Conservation (phyloP, 2,113 vertebrate genomes). For the Dendrocopos noguchii region DNA sequence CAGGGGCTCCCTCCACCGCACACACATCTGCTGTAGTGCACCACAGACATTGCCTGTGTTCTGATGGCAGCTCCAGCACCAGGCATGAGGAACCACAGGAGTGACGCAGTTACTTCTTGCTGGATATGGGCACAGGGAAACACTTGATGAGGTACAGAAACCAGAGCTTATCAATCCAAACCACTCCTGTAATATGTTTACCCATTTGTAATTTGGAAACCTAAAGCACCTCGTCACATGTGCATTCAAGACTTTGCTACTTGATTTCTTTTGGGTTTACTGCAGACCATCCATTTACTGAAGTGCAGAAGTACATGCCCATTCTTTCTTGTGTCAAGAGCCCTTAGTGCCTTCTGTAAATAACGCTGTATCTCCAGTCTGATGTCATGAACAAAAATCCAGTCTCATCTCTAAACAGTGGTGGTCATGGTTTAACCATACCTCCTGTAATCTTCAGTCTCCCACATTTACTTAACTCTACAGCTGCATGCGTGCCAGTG, state of each 20-base stretch:
- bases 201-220: not conserved
- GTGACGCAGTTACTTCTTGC: not conserved
- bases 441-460: not conserved
- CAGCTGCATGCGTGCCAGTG: not conserved
- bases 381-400: not conserved
- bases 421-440: not conserved
- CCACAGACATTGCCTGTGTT: not conserved
- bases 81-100: rapidly evolving
- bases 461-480: not conserved
- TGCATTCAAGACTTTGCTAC: not conserved
- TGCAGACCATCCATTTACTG: rapidly evolving
- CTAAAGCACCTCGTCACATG: rapidly evolving
- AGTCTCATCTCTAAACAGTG: not conserved
- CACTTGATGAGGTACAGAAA: rapidly evolving
- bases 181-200: rapidly evolving
- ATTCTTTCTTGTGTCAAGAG: not conserved
- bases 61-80: not conserved
- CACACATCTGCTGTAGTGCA: rapidly evolving
- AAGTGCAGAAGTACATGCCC: not conserved
- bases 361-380: rapidly evolving
- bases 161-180: rapidly evolving
- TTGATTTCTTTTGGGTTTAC: rapidly evolving
- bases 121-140: rapidly evolving
- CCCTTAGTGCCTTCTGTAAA: not conserved
- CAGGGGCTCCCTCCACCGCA: not conserved